phyloP scores from a whole-genome alignment of 1,140 invertebrate genomes.

The Tyrophagus putrescentiae region DNA sequence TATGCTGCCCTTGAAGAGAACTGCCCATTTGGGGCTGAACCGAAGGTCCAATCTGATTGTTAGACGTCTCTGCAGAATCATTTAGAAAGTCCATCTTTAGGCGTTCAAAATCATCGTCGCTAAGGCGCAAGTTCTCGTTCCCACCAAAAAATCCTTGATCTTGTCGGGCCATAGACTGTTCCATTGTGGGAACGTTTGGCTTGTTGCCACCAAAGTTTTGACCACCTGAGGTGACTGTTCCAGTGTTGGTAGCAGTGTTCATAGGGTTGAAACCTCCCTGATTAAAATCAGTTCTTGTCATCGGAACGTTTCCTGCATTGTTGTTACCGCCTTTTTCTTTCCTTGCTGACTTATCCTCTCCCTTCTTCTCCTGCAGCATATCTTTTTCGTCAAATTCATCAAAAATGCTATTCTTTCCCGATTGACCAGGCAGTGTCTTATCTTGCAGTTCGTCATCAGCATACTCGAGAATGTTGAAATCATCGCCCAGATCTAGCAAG shows the following conservation, averaged over 20 bases:
- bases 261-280: not conserved
- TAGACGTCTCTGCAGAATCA: slow-evolving; percentile 4
- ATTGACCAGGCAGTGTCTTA: slow-evolving; percentile 34
- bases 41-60: not conserved
- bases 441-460: slow-evolving; percentile 76
- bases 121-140: slow-evolving; percentile 35
- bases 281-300: not conserved
- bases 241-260: not conserved
- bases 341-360: not conserved
- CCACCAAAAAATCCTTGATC: not conserved
- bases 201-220: not conserved
- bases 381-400: slow-evolving; percentile 32
- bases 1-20: slow-evolving; percentile 14
- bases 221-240: not conserved
- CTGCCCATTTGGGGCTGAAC: slow-evolving; percentile 17
- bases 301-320: not conserved
- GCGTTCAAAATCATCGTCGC: slow-evolving; percentile 55
- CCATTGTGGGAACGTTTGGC: not conserved
- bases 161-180: not conserved
- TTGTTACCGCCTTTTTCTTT: not conserved
- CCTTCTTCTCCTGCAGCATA: slow-evolving; percentile 22
- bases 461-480: slow-evolving; percentile 89
- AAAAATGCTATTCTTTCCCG: slow-evolving; percentile 35
- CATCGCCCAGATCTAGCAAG: slow-evolving; percentile 75
- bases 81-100: slow-evolving; percentile 42